A percentile compares a stretch with the other conserved stretches of the same genome.
Evolutionary conservation across 1,140 invertebrate genomes (phyloP).

Genomic region (Brachionus calyciflorus): DNA sequence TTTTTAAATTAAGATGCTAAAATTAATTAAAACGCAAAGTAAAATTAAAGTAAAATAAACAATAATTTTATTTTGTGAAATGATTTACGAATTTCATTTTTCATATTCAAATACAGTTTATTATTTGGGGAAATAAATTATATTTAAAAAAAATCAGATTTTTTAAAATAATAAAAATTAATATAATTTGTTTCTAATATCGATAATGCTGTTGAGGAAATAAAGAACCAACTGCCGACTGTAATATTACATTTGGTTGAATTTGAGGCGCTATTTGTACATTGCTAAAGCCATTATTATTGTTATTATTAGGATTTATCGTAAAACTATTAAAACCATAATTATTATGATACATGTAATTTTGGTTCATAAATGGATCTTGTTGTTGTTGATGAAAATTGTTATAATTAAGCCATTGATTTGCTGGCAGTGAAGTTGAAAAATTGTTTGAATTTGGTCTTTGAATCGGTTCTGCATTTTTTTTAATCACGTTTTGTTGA

Average conservation of each 20-base stretch:
- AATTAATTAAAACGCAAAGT: too few relatives aligned
- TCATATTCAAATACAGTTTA: too few relatives aligned
- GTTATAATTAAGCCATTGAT: conserved; percentile 15
- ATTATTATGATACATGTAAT: neutral
- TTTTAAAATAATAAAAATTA: conserved; percentile 6
- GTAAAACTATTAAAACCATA: neutral
- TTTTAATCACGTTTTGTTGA: neutral
- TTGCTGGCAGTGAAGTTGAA: neutral
- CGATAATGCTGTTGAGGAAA: conserved; percentile 20
- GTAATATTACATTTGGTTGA: neutral
- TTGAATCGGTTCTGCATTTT: neutral
- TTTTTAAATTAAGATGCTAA: too few relatives aligned
- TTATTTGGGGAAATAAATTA: too few relatives aligned
- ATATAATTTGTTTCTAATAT: neutral
- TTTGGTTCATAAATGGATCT: neutral
- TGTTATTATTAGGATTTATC: too few relatives aligned
- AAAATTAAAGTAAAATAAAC: too few relatives aligned
- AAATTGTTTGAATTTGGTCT: neutral
- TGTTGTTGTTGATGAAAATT: neutral
- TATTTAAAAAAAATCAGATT: too few relatives aligned
- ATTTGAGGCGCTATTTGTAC: neutral
- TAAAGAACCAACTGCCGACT: neutral
- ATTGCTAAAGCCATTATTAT: neutral
- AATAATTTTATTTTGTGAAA: too few relatives aligned
- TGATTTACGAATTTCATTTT: too few relatives aligned